These are phyloP conservation scores for Falco novaeseelandiae DNA, from an alignment of 2,797 vertebrate genomes.

Conservation along the genomic window DNA sequence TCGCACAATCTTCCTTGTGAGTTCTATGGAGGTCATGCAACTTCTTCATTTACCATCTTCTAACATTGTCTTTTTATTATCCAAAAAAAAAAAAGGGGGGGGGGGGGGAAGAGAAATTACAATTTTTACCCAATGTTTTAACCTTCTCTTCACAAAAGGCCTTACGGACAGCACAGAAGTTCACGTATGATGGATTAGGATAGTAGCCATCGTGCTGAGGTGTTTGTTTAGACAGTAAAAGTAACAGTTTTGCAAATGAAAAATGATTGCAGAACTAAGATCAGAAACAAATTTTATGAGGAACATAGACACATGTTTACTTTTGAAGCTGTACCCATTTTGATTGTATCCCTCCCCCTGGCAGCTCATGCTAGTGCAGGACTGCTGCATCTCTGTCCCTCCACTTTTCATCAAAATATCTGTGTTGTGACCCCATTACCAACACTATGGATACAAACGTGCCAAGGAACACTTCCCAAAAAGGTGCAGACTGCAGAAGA, in stretches of 20 bases:
- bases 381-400: not conserved
- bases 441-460: not conserved
- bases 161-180: not conserved
- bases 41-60: not conserved
- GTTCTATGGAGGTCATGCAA: not conserved
- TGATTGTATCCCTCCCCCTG: not conserved
- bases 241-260: not conserved
- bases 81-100: not conserved
- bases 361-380: not conserved
- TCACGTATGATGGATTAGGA: not conserved
- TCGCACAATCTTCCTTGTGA: not conserved
- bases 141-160: not conserved
- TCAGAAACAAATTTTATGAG: not conserved
- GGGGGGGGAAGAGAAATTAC: not conserved
- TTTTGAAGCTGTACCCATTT: not conserved
- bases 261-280: not conserved
- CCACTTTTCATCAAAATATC: not conserved
- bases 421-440: accelerated
- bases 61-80: not conserved
- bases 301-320: not conserved
- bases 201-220: not conserved
- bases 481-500: not conserved
- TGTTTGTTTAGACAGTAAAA: slow-evolving; percentile 15
- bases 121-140: not conserved
- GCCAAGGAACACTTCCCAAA: not conserved